Evolutionary conservation across 1,140 invertebrate genomes (phyloP).

Genomic region (Drosophila nasuta): DNA sequence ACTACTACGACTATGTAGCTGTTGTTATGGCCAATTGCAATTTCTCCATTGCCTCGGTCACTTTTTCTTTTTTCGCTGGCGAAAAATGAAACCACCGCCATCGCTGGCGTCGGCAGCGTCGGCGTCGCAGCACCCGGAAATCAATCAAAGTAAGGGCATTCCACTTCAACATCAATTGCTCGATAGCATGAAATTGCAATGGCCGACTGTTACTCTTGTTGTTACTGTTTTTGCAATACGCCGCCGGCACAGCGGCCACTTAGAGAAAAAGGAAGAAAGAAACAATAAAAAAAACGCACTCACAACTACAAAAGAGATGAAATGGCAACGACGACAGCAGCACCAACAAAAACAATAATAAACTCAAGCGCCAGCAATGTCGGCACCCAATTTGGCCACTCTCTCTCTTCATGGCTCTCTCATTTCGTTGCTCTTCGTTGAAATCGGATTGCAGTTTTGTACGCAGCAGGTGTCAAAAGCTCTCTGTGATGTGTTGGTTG

Average conservation of each 20-base stretch:
- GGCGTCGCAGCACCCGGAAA: conserved; percentile 59
- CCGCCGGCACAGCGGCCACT: conserved; percentile 28
- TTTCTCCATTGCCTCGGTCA: conserved; percentile 57
- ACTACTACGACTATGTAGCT: conserved; percentile 16
- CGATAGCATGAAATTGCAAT: conserved; percentile 61
- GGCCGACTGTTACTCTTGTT: conserved; percentile 31
- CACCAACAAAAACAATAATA: conserved; percentile 8
- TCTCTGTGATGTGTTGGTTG: conserved; percentile 31
- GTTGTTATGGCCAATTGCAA: conserved; percentile 42
- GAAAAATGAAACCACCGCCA: conserved; percentile 56
- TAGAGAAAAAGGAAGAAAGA: conserved; percentile 26
- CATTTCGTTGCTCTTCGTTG: conserved; percentile 3
- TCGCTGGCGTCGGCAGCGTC: conserved; percentile 10
- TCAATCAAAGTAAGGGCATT: conserved; percentile 73
- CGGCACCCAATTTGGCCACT: conserved; percentile 36
- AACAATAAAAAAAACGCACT: conserved; percentile 6
- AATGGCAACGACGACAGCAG: conserved; percentile 12
- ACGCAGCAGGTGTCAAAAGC: conserved; percentile 71
- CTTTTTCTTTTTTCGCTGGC: conserved; percentile 57
- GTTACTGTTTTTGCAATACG: conserved; percentile 29
- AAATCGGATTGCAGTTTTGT: conserved; percentile 30
- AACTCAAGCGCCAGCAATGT: conserved; percentile 19
- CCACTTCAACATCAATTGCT: conserved; percentile 61
- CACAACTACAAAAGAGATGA: conserved; percentile 28
- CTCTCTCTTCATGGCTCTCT: conserved; percentile 21